Base-by-base conservation (phyloP, 2,113 vertebrate species). In the Aythya baeri region DNA sequence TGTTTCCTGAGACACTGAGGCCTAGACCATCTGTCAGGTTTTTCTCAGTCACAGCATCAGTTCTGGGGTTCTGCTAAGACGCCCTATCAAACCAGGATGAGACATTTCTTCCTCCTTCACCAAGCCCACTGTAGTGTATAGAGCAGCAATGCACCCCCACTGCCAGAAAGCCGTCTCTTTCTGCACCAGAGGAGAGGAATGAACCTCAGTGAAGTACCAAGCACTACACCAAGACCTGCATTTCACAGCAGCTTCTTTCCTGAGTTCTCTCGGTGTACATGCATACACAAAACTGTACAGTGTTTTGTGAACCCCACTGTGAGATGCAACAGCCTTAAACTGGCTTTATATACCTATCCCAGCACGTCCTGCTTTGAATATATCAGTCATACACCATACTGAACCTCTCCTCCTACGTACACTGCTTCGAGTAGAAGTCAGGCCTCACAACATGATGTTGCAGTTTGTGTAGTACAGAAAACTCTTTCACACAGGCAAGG, bases 131-230 rank as follows among this genome's bases (percentile, higher is more conserved):
- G 23, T 18, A 66, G 31, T 23, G 46, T 50, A 3, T 15, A 55
- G 78, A 0, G 1, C 12, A 34, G n/a, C 29, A 54, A 7, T 1
- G 27, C 1, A 1, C n/a, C 61, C 32, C 0, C 26, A 49, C 11
- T 2, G 5, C 9, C 5, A 1, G 55, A 41, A 86, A 66, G 59
- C 32, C 18, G 5, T 17, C 38, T 73, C 4, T 31, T 11, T 67
- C 41, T 0, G 0, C 8, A 21, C 16, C 32, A 55, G 46, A 36
- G 41, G 18, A 82, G 50, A 61, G 31, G 21, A 44, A 58, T 11
- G 6, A 74, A n/a, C 2, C n/a, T 32, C 21, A 4, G 4, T 32
- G 63, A 63, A 21, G 31, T 68, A 71, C 7, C 15, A 50, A 55
- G 14, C 20, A 23, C 38, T 52, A 36, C 11, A 36, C 13, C 0